Conservation (phyloP, 2,888 invertebrate species). For the Chrysolina oricalcia region DNA sequence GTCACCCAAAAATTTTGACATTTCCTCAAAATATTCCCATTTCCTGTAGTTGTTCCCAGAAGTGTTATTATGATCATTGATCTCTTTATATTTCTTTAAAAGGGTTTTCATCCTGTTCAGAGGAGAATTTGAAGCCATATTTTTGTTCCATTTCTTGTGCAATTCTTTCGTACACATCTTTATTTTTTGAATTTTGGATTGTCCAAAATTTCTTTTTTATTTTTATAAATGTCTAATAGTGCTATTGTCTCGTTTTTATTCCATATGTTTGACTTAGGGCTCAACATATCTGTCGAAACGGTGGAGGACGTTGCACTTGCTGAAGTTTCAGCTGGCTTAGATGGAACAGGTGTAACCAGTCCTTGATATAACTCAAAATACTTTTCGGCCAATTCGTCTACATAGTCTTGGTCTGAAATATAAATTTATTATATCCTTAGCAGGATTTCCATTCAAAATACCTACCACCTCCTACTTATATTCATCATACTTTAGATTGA, state of each 20-base stretch:
- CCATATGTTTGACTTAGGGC: not conserved
- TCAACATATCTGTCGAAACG: too few relatives aligned
- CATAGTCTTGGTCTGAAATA: too few relatives aligned
- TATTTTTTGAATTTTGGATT: not conserved
- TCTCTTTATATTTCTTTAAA: not conserved
- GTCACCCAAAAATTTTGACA: not conserved
- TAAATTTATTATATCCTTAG: too few relatives aligned
- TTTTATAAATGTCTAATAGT: not conserved
- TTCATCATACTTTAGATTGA: too few relatives aligned
- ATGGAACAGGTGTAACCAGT: too few relatives aligned
- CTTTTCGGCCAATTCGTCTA: too few relatives aligned
- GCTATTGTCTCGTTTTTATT: not conserved
- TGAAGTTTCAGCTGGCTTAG: too few relatives aligned
- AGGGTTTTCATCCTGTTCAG: not conserved
- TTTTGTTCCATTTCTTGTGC: not conserved
- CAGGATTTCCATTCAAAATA: too few relatives aligned
- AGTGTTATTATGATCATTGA: not conserved
- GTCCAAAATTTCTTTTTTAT: not conserved
- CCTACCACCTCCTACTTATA: too few relatives aligned
- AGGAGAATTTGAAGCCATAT: not conserved
- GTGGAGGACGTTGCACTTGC: too few relatives aligned
- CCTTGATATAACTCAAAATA: too few relatives aligned
- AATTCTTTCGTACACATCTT: not conserved
- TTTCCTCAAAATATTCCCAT: too few relatives aligned
- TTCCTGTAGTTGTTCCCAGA: not conserved